Evolutionary conservation across 1,140 invertebrate species (phyloP), one percentile per base, ranked within the genome.

Genomic region (Plectrocnemia conspersa): DNA sequence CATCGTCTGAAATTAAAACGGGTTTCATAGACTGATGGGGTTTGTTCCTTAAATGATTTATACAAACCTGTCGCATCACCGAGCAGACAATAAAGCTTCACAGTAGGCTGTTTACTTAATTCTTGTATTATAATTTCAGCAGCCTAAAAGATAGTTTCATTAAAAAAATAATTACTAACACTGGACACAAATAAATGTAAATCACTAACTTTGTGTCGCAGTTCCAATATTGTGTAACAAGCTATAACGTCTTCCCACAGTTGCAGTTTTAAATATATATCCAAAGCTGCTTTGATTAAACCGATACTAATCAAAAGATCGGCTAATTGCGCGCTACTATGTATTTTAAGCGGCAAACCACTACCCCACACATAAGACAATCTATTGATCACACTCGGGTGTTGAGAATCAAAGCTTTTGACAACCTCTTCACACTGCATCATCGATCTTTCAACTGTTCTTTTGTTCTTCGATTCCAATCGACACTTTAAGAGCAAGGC

Each of bases 211-310:
- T 93, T 93, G 63, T 95, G 89, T 23, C 82, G 79, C 58, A 92
- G 74, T 60, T 91, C 82, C 35, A 97, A 69, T 55, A 82, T 74
- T 33, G 88, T 88, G 64, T 97, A 97, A 74, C 94, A 98, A 1
- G 80, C 77, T 56, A 98, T 91, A 13, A 94, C 89, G 67, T 96
- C 84, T 62, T 97, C 90, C 94, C 93, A 98, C n/a, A 89, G 70
- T 56, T 90, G 77, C 7, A 96, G 74, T 40, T 81, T 73, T 16
- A 88, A 74, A 70, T 85, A 97, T 24, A 93, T 74, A 60, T 96
- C 90, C 11, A 98, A 74, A 22, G 93, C 93, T 21, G 82, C 82
- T 66, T 93, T 93, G 0, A 87, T 78, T 50, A 89, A 77, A 21
- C 93, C 93, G 23, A 97, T 65, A 61, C 83, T 85, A 0, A 91